These are phyloP conservation scores for Micronycteris hirsuta DNA, from an alignment of 2,113 vertebrate genomes.

Conservation along the genomic window DNA sequence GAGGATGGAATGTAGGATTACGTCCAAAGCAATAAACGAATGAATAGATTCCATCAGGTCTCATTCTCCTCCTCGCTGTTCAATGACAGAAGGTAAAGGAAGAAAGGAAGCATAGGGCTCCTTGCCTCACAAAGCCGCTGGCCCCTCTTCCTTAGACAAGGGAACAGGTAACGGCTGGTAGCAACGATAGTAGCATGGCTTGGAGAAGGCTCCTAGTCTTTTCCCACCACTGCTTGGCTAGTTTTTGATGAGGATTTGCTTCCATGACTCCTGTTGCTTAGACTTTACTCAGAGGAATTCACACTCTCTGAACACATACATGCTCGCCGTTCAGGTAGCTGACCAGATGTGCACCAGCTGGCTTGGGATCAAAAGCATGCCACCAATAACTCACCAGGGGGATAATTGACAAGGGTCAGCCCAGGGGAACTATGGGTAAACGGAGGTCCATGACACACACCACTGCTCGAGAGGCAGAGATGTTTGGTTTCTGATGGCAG, in stretches of 20 bases:
- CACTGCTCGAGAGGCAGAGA: neutral
- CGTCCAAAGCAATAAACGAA: neutral
- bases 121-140: neutral
- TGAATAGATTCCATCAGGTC: neutral
- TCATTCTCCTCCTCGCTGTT: neutral
- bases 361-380: neutral
- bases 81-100: neutral
- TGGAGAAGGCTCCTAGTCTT: neutral
- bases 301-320: neutral
- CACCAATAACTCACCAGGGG: neutral
- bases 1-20: neutral
- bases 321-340: neutral
- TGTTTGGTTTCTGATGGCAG: neutral
- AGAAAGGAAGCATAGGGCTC: neutral
- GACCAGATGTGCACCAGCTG: neutral
- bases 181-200: neutral
- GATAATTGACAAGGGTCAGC: neutral
- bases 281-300: neutral
- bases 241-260: neutral
- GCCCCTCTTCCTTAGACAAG: neutral
- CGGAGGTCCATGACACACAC: neutral
- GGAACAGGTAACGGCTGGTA: neutral
- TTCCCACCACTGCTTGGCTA: neutral
- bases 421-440: neutral
- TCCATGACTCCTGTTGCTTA: neutral